Percentiles rank a stretch among this genome's conserved stretches.
Evolutionary conservation across 2,113 vertebrate genomes (phyloP).

Genomic region (Cebidichthys violaceus): DNA sequence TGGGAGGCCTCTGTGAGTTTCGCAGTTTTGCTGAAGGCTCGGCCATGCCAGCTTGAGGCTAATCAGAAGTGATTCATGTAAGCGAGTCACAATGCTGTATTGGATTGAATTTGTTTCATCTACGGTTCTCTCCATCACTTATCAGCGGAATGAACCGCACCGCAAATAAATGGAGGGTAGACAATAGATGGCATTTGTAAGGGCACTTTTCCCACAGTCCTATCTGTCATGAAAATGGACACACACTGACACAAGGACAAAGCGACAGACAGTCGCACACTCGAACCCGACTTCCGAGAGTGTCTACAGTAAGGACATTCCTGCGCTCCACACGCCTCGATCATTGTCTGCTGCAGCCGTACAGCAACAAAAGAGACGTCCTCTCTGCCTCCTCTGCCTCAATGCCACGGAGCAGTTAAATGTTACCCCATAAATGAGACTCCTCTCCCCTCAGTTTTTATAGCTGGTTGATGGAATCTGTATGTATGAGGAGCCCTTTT

Average conservation of each 20-base stretch:
- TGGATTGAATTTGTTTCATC: conserved; percentile 80
- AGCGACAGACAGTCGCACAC: conserved; percentile 76
- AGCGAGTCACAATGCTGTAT: conserved; percentile 70
- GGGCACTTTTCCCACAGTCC: conserved; percentile 82
- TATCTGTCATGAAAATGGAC: conserved; percentile 79
- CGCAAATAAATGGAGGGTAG: conserved; percentile 68
- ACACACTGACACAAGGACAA: conserved; percentile 80
- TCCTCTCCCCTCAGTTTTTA: conserved; percentile 71
- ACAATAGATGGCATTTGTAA: conserved; percentile 75
- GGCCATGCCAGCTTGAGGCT: conserved; percentile 75
- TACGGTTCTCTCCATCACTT: conserved; percentile 75
- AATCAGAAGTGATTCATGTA: conserved; percentile 82
- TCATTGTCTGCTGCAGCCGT: conserved; percentile 72
- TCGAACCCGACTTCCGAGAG: conserved; percentile 78
- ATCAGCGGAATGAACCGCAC: conserved; percentile 65
- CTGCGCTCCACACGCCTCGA: conserved; percentile 68
- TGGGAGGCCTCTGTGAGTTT: conserved; percentile 49
- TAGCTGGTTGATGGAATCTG: conserved; percentile 72
- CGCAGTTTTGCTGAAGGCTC: conserved; percentile 56
- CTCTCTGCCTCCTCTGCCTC: conserved; percentile 68
- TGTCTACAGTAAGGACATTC: conserved; percentile 81
- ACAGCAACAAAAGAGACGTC: conserved; percentile 72
- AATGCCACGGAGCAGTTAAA: conserved; percentile 76
- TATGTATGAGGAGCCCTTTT: conserved; percentile 71
- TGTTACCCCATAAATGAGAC: conserved; percentile 71